phyloP scores from a whole-genome alignment of 2,888 invertebrate species.

The Rotaria socialis region DNA sequence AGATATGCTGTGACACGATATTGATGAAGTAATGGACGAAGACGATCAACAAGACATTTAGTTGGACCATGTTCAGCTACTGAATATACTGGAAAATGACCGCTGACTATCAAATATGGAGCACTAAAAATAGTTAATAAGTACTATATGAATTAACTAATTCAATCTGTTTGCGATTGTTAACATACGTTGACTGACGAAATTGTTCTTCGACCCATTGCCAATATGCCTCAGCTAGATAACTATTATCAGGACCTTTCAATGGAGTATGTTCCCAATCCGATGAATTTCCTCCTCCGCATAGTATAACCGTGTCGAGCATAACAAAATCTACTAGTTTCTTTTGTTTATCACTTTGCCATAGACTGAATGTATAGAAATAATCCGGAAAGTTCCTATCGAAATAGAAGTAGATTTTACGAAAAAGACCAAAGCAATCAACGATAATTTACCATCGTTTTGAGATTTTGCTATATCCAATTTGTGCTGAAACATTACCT shows the following conservation, averaged over 20 bases:
- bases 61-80: slow-evolving; percentile 62
- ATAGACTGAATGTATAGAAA: slow-evolving; percentile 48
- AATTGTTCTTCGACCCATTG: slow-evolving; percentile 52
- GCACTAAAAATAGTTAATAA: slow-evolving; percentile 50
- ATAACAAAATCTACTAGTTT: slow-evolving; percentile 59
- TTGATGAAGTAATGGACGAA: slow-evolving; percentile 59
- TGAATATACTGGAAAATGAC: slow-evolving; percentile 62
- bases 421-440: background rate
- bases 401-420: background rate
- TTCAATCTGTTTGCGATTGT: background rate
- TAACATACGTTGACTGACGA: slow-evolving; percentile 48
- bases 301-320: slow-evolving; percentile 62
- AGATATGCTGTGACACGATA: slow-evolving; percentile 61
- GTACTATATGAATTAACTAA: too few relatives aligned
- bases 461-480: slow-evolving; percentile 57
- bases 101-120: slow-evolving; percentile 60
- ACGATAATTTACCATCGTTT: slow-evolving; percentile 53
- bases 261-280: slow-evolving; percentile 40
- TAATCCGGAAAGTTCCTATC: slow-evolving; percentile 25
- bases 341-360: slow-evolving; percentile 48
- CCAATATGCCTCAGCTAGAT: slow-evolving; percentile 52
- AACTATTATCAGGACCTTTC: slow-evolving; percentile 15
- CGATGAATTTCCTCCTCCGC: slow-evolving; percentile 54
- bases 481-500: slow-evolving; percentile 62
- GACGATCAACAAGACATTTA: slow-evolving; percentile 56